Evolutionary conservation across 2,797 vertebrate genomes (phyloP), one percentile per base, ranked within the genome.

Genomic region (Sciurus vulgaris): DNA sequence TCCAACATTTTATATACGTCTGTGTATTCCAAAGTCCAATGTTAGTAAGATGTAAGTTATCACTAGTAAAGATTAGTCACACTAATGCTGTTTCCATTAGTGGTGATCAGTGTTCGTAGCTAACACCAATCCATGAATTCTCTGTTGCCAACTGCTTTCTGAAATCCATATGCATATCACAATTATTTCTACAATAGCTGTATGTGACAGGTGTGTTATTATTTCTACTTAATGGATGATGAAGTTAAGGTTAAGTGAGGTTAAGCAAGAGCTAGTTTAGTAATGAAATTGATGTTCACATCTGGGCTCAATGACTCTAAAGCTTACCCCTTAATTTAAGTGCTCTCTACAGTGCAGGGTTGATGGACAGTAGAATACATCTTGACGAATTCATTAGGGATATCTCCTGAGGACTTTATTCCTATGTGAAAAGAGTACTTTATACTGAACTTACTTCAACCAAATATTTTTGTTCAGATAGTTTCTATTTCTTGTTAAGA

Each of bases 401-500:
- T 89, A 49, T 61, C 6, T 90, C 24, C 7, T 22, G 76, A 26
- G 51, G 47, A 51, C n/a, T 30, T 41, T 56, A 56, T 59, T 91
- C 79, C 69, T 59, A 84, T 24, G 15, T 47, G 7, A 86, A 56
- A 86, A 17, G 89, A 85, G 38, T 79, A 65, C 1, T 41, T 10
- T 69, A 26, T 1, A 24, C 11, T 81, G 26, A 88, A 91, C 59
- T 76, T n/a, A 61, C 67, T 91, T 86, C 41, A 86, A 11, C 22
- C 28, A 82, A 33, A 2, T 91, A n/a, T 44, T 94, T 90, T 69
- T 47, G 54, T 20, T 81, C 76, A 77, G 38, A 44, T 54, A 41
- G 44, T 82, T 72, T 38, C 76, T 89, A 54, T 82, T 69, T 94
- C 82, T 91, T 24, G 11, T 90, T 91, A 94, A 69, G 33, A 92